Percentiles rank a stretch among this genome's conserved stretches.
phyloP scores from a whole-genome alignment of 37 sponge, comb jelly and placozoan species.

The Agelas oroides region DNA sequence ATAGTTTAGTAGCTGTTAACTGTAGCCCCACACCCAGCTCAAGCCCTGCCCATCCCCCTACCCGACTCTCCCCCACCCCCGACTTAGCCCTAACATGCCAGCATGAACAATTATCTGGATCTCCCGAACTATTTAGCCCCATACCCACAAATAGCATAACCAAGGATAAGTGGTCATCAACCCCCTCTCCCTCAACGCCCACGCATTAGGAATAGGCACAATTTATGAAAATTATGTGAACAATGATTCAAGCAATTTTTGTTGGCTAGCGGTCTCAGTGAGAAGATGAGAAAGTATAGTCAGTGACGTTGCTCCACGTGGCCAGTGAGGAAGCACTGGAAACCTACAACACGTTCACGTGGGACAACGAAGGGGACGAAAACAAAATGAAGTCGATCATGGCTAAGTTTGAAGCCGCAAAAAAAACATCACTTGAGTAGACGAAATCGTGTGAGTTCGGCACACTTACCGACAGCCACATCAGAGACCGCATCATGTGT shows the following conservation, averaged over 20 bases:
- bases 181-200: too few species aligned
- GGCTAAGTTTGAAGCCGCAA: conserved; percentile 12
- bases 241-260: background rate
- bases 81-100: too few species aligned
- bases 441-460: conserved; percentile 46
- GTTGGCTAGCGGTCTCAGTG: background rate
- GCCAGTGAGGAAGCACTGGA: conserved; percentile 32
- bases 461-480: conserved; percentile 37
- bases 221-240: too few species aligned
- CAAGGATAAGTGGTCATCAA: too few species aligned
- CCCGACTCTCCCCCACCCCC: too few species aligned
- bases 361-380: conserved; percentile 32
- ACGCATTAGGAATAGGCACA: background rate
- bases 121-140: too few species aligned
- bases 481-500: conserved; percentile 40
- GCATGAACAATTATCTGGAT: too few species aligned
- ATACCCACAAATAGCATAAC: too few species aligned
- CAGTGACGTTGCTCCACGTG: conserved; percentile 19
- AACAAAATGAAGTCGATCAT: conserved; percentile 44
- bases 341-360: conserved; percentile 37
- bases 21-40: too few species aligned
- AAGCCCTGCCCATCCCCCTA: too few species aligned
- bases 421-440: too few species aligned
- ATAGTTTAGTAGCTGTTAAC: too few species aligned
- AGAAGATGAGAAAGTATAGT: background rate